Conservation (phyloP, 2,888 invertebrate genomes). For the Folsomia manolachei region DNA sequence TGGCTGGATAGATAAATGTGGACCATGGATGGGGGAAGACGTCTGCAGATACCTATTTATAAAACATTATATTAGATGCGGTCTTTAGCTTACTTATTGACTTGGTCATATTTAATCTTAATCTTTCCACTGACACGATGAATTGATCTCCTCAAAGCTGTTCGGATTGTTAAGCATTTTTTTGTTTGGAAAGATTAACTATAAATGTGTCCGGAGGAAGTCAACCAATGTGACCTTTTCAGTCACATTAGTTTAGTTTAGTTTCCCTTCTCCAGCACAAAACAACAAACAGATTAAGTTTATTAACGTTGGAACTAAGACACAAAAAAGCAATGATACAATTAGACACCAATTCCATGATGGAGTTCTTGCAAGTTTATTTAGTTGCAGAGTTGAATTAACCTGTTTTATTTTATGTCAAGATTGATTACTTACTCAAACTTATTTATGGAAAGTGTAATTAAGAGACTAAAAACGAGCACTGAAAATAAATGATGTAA, state of each 20-base stretch:
- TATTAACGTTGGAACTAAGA: no score
- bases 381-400: no score
- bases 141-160: not conserved
- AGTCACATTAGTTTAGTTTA: conserved; percentile 46
- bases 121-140: not conserved
- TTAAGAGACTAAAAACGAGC: not conserved
- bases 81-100: no score
- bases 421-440: not conserved
- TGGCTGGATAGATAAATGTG: not conserved
- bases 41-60: no score
- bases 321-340: no score
- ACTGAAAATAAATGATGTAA: not conserved
- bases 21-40: no score
- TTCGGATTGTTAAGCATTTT: not conserved
- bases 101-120: no score
- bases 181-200: conserved; percentile 3
- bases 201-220: conserved; percentile 37
- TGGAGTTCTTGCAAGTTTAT: no score
- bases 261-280: conserved; percentile 20
- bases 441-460: not conserved
- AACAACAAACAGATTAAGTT: no score
- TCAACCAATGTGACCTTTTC: conserved; percentile 44
- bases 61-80: no score
- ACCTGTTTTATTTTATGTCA: no score
- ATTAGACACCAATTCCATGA: no score